A percentile compares a stretch with the other conserved stretches of the same genome.
phyloP scores from a whole-genome alignment of 2,797 vertebrate genomes.

The Dendrocincla fuliginosa region DNA sequence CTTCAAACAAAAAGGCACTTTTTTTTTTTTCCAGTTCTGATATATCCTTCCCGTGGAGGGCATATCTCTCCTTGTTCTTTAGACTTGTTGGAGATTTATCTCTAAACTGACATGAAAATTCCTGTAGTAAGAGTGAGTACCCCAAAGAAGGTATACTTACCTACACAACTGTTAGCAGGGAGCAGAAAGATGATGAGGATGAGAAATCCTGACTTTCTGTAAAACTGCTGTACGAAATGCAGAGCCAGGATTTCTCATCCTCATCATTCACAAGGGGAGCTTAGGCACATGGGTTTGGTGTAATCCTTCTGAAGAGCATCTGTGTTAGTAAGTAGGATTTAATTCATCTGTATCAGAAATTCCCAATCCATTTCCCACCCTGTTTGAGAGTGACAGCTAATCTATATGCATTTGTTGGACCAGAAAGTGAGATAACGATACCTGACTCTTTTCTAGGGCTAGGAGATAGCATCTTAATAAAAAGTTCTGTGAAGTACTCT shows the following conservation, averaged over 20 bases:
- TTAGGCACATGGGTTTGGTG: neutral
- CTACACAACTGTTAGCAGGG: neutral
- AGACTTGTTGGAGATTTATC: neutral
- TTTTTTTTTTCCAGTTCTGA: neutral
- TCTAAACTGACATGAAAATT: neutral
- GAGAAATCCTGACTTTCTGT: neutral
- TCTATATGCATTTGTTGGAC: neutral
- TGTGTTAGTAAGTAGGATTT: neutral
- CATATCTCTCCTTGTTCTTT: neutral
- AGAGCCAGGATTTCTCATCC: neutral
- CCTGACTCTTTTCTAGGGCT: neutral
- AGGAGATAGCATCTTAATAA: neutral
- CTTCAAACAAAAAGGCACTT: neutral
- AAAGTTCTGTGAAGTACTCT: neutral
- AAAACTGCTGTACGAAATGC: neutral
- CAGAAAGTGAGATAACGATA: neutral
- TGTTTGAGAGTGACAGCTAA: neutral
- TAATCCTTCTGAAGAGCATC: neutral
- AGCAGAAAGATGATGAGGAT: neutral
- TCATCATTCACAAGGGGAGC: neutral
- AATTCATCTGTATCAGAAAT: neutral
- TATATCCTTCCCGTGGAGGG: neutral
- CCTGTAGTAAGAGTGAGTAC: neutral
- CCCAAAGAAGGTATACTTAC: neutral
- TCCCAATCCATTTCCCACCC: neutral